phyloP scores from a whole-genome alignment of 2,888 invertebrate species.

The Steinernema carpocapsae region DNA sequence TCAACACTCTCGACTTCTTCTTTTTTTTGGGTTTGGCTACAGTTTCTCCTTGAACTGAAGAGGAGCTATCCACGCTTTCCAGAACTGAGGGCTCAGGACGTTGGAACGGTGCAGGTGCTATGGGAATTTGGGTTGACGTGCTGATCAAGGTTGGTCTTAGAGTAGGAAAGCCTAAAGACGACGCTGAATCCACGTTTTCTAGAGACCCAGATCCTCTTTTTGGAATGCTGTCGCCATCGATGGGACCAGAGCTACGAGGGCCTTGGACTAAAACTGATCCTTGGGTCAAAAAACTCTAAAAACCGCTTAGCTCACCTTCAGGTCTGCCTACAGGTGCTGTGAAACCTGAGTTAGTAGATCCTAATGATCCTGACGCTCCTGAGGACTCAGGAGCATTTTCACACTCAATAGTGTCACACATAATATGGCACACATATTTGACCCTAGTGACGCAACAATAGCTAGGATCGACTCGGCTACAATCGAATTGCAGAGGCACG shows the following conservation, averaged over 20 bases:
- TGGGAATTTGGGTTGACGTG: neutral
- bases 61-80: too few species aligned
- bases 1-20: constrained; percentile 18
- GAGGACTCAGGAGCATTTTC: neutral
- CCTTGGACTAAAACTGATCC: neutral
- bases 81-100: neutral
- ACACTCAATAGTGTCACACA: constrained; percentile 38
- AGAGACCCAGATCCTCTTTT: neutral
- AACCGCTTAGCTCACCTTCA: too few species aligned
- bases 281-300: neutral
- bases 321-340: neutral
- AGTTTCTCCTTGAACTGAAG: constrained; percentile 1
- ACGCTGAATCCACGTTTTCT: constrained; percentile 8
- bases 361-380: constrained; percentile 15
- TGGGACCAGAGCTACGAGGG: neutral
- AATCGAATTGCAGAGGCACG: constrained; percentile 40
- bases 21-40: constrained; percentile 21
- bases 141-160: neutral
- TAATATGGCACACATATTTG: constrained; percentile 41
- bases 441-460: constrained; percentile 46
- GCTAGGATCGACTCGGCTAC: constrained; percentile 42
- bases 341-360: neutral
- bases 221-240: constrained; percentile 8
- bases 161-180: neutral
- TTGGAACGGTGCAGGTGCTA: neutral